Evolutionary conservation across 2,888 invertebrate species (phyloP).

Genomic region (Tiphia femorata): DNA sequence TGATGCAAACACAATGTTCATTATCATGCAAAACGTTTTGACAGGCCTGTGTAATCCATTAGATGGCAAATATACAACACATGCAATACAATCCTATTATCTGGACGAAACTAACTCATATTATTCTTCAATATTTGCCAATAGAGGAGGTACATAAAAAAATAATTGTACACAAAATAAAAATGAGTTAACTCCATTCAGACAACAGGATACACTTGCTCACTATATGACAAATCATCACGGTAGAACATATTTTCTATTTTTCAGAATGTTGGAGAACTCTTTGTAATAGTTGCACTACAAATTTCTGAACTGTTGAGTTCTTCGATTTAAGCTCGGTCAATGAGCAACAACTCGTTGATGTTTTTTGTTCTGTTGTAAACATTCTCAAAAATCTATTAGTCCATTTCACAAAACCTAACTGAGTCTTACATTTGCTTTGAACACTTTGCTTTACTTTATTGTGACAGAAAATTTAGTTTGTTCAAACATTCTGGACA

Average conservation of each 20-base stretch:
- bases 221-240: conserved; percentile 17
- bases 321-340: conserved; percentile 49
- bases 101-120: conserved; percentile 33
- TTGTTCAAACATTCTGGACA: conserved; percentile 15
- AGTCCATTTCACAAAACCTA: conserved; percentile 47
- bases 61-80: conserved; percentile 6
- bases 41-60: neutral
- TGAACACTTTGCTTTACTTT: conserved; percentile 58
- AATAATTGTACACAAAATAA: conserved; percentile 34
- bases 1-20: too few relatives aligned
- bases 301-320: conserved; percentile 41
- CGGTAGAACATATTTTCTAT: conserved; percentile 18
- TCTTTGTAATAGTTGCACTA: conserved; percentile 58
- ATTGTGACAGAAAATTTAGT: conserved; percentile 40
- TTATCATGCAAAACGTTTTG: neutral
- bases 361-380: conserved; percentile 35
- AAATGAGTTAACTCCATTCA: conserved; percentile 29
- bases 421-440: conserved; percentile 47
- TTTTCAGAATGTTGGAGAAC: conserved; percentile 20
- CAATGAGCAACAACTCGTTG: conserved; percentile 40
- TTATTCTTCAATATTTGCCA: too few relatives aligned
- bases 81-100: conserved; percentile 37
- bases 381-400: conserved; percentile 46
- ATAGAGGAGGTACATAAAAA: too few relatives aligned
- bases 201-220: conserved; percentile 21